A percentile compares a stretch with the other conserved stretches of the same genome.
Evolutionary conservation across 1,140 invertebrate species (phyloP).

Genomic region (Venturia canescens): DNA sequence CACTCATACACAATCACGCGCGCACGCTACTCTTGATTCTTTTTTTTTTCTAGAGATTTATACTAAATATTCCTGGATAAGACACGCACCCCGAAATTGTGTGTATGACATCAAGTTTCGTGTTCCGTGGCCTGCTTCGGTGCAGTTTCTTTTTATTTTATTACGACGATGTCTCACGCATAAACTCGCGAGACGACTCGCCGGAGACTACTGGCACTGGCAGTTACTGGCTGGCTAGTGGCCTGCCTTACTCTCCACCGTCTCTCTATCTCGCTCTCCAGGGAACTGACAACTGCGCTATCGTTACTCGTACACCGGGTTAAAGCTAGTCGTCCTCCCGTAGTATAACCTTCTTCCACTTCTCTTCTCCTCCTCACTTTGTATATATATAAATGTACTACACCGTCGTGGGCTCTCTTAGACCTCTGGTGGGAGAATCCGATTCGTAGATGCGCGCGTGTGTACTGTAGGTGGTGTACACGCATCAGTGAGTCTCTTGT

Average conservation of each 20-base stretch:
- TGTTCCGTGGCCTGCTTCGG: too few species aligned
- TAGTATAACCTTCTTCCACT: too few species aligned
- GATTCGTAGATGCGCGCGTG: neutral
- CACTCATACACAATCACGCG: neutral
- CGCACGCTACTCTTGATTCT: neutral
- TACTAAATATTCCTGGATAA: neutral
- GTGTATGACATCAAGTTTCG: neutral
- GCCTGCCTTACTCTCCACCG: too few species aligned
- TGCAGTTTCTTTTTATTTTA: neutral
- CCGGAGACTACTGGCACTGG: neutral
- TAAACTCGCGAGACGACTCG: neutral
- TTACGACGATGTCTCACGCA: neutral
- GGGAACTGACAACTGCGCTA: neutral
- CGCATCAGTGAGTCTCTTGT: too few species aligned
- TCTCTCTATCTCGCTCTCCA: neutral
- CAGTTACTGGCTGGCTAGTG: too few species aligned
- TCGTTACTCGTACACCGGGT: constrained; percentile 3
- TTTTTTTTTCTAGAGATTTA: neutral
- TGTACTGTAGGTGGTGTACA: neutral
- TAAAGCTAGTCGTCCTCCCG: too few species aligned
- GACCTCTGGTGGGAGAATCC: neutral
- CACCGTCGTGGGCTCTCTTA: neutral
- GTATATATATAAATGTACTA: neutral
- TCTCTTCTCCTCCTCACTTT: neutral
- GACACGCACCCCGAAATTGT: neutral